Conservation (phyloP, 2,888 invertebrate species). For the Sinotaia quadrata region DNA sequence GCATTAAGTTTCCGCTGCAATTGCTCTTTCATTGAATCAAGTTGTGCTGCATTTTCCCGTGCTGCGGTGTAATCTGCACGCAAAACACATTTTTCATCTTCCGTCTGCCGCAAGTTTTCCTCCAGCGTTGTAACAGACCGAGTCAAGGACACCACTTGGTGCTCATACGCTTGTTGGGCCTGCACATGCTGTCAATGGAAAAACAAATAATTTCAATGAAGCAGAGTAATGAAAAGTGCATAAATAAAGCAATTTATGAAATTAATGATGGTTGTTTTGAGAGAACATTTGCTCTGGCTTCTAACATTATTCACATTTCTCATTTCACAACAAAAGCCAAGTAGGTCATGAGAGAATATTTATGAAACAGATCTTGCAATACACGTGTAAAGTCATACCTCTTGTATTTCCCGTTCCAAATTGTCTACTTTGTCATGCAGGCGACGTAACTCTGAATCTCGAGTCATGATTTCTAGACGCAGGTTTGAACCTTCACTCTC, state of each 20-base stretch:
- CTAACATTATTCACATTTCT: no score
- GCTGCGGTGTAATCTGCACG: slow-evolving; percentile 68
- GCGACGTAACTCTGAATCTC: slow-evolving; percentile 68
- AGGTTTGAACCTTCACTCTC: slow-evolving; percentile 71
- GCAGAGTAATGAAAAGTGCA: no score
- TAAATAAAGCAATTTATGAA: no score
- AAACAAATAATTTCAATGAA: no score
- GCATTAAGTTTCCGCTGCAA: slow-evolving; percentile 68
- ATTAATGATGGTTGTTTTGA: no score
- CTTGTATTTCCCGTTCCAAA: slow-evolving; percentile 65
- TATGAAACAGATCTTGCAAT: no score
- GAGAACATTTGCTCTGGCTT: no score
- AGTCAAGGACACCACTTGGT: slow-evolving; percentile 68
- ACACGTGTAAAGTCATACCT: no score
- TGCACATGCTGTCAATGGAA: slow-evolving; percentile 56
- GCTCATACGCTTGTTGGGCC: slow-evolving; percentile 67
- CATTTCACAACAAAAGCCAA: no score
- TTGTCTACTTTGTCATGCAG: slow-evolving; percentile 66
- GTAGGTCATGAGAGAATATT: no score
- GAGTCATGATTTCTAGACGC: slow-evolving; percentile 69
- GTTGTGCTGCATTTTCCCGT: slow-evolving; percentile 68
- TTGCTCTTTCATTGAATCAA: slow-evolving; percentile 70
- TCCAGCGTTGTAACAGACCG: slow-evolving; percentile 67
- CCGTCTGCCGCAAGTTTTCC: slow-evolving; percentile 60
- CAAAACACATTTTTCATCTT: slow-evolving; percentile 68